Evolutionary conservation across 2,113 vertebrate genomes (phyloP).

Genomic region (Sphaerodactylus townsendi): DNA sequence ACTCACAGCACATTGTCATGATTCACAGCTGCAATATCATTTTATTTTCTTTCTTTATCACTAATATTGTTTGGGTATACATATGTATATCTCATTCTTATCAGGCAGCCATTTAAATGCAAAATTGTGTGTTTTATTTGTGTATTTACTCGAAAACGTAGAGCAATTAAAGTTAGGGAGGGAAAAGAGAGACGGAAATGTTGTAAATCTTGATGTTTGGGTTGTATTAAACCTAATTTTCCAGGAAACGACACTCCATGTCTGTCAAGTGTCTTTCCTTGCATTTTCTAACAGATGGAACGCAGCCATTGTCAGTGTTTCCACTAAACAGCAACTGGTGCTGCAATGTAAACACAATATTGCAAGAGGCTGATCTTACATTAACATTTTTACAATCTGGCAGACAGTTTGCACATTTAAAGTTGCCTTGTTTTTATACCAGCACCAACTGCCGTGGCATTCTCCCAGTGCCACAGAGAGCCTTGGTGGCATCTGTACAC

Average conservation of each 20-base stretch:
- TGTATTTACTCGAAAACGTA: slow-evolving; percentile 62
- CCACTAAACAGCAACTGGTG: slow-evolving; percentile 80
- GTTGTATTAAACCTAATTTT: slow-evolving; percentile 67
- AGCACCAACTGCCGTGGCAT: neutral
- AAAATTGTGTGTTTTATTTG: slow-evolving; percentile 73
- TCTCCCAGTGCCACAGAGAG: neutral
- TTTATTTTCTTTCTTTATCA: neutral
- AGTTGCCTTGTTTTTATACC: slow-evolving; percentile 65
- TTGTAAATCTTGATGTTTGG: slow-evolving; percentile 77
- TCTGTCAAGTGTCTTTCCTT: slow-evolving; percentile 76
- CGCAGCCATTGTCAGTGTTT: slow-evolving; percentile 74
- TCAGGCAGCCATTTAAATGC: slow-evolving; percentile 65
- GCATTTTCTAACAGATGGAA: slow-evolving; percentile 78
- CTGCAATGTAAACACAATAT: slow-evolving; percentile 76
- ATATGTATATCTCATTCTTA: slow-evolving; percentile 44
- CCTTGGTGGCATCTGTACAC: neutral
- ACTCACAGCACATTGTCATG: neutral
- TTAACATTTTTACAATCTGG: slow-evolving; percentile 78
- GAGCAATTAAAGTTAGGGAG: slow-evolving; percentile 66
- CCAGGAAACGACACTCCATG: slow-evolving; percentile 75
- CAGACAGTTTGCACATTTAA: slow-evolving; percentile 73
- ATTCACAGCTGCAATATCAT: slow-evolving; percentile 10
- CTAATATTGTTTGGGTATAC: neutral
- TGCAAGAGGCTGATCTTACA: slow-evolving; percentile 78
- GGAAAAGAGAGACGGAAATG: slow-evolving; percentile 60